Evolutionary conservation across 2,113 vertebrate genomes (phyloP), one percentile per base, ranked within the genome.

Genomic region (Onychostoma macrolepis): DNA sequence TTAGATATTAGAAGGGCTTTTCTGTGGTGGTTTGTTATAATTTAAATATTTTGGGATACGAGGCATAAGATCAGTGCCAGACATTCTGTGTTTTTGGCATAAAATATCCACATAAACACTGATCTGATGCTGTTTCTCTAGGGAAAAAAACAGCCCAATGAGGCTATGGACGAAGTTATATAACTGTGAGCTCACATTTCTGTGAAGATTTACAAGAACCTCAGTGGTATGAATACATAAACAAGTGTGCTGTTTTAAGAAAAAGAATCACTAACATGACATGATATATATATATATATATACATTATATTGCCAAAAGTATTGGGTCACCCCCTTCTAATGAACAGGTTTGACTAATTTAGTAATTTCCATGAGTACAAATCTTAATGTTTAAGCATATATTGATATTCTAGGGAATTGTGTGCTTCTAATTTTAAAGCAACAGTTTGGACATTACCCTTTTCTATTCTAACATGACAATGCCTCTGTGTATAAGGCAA

Each of bases 41-140:
- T 19, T 21, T 2, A 2, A 72, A 72, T 38, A 72, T 69, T 36
- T 33, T 69, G 30, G 63, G 30, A 7, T 56, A 7, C 21, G 17
- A 21, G 17, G 17, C 3, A 10, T 69, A 69, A 69, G 65, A 33
- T 38, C 33, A 24, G 69, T 38, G 69, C 69, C 69, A 71, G 10
- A 71, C 19, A 38, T 71, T 71, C 17, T 72, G 15, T n/a, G 72
- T 24, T 26, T 15, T 63, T 26, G 5, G 11, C 5, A 65, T 61
- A 82, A 33, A 72, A 41, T 30, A 74, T 21, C 45, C n/a, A 82
- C 4, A 48, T 13, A 13, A 69, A 41, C 53, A 81, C 53, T 81
- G 48, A 75, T 86, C 36, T 87, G 69, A 69, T 75, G 69, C 85
- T 81, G 69, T 76, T 82, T 82, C 69, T 63, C 50, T 82, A 38